A percentile compares a stretch with the other conserved stretches of the same genome.
Evolutionary conservation across 2,797 vertebrate species (phyloP).

Genomic region (Sorex maritimensis): DNA sequence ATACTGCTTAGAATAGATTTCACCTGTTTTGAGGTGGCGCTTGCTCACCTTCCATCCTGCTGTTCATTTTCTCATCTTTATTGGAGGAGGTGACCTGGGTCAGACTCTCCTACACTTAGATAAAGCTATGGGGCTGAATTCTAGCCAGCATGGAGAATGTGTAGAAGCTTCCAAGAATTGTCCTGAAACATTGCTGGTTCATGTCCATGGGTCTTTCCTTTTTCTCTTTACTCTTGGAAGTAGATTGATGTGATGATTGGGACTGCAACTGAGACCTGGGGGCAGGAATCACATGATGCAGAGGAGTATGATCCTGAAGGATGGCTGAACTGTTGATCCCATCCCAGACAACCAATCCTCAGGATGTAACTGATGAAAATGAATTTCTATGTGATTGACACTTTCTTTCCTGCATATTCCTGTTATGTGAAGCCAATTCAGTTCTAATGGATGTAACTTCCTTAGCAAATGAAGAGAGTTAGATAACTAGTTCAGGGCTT

Average conservation of each 20-base stretch:
- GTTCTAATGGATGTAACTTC: background rate
- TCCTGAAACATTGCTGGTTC: background rate
- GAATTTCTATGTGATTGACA: background rate
- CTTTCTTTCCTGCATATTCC: background rate
- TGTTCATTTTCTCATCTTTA: background rate
- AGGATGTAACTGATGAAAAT: background rate
- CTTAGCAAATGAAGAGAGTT: background rate
- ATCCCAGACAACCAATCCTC: background rate
- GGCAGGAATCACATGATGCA: background rate
- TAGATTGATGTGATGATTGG: background rate
- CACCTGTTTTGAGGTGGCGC: conserved; percentile 14
- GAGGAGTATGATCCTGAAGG: too few relatives aligned
- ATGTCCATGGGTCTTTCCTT: background rate
- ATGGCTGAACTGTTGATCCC: background rate
- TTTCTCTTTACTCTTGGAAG: background rate
- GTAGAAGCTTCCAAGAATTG: background rate
- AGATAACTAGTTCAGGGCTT: too few relatives aligned
- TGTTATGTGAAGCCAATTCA: background rate
- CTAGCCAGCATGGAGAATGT: background rate
- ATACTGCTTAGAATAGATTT: conserved; percentile 49
- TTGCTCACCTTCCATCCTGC: conserved; percentile 4
- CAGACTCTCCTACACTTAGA: background rate
- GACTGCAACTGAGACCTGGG: background rate
- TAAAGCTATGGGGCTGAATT: background rate
- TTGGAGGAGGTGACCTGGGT: background rate